phyloP scores from a whole-genome alignment of 2,113 vertebrate species.

The Buteo buteo region DNA sequence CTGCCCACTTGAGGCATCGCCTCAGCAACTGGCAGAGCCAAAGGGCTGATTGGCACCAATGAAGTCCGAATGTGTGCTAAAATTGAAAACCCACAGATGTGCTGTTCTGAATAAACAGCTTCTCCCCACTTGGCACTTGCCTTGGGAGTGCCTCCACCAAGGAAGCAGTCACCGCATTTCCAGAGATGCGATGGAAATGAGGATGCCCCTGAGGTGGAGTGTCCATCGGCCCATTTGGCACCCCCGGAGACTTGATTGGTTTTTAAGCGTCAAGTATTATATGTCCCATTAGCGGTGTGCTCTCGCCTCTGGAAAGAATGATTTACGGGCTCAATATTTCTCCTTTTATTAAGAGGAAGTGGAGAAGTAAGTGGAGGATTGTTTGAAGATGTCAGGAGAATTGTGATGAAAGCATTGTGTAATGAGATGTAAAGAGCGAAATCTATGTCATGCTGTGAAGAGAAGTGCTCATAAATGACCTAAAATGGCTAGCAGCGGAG shows the following conservation, averaged over 20 bases:
- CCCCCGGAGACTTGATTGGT: background rate
- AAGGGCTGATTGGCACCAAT: background rate
- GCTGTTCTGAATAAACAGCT: background rate
- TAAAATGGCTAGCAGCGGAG: background rate
- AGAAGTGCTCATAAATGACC: constrained; percentile 30
- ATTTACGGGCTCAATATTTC: constrained; percentile 2
- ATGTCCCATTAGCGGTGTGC: background rate
- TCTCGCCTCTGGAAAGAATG: background rate
- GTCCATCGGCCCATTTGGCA: background rate
- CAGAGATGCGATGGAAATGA: background rate
- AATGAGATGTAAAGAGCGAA: constrained; percentile 57
- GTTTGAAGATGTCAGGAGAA: constrained; percentile 55
- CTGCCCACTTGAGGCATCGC: background rate
- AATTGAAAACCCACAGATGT: background rate
- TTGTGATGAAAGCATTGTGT: constrained; percentile 58
- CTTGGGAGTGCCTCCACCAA: background rate
- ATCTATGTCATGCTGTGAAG: background rate
- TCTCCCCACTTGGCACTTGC: background rate
- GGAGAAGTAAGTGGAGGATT: background rate
- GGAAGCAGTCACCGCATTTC: background rate
- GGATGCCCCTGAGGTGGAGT: background rate
- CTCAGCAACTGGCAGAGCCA: background rate
- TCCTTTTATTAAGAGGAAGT: constrained; percentile 21
- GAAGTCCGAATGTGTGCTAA: background rate
- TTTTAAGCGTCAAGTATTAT: background rate